These are phyloP conservation scores for Nannoperca obscura DNA, from an alignment of 2,797 vertebrate genomes.

Conservation along the genomic window DNA sequence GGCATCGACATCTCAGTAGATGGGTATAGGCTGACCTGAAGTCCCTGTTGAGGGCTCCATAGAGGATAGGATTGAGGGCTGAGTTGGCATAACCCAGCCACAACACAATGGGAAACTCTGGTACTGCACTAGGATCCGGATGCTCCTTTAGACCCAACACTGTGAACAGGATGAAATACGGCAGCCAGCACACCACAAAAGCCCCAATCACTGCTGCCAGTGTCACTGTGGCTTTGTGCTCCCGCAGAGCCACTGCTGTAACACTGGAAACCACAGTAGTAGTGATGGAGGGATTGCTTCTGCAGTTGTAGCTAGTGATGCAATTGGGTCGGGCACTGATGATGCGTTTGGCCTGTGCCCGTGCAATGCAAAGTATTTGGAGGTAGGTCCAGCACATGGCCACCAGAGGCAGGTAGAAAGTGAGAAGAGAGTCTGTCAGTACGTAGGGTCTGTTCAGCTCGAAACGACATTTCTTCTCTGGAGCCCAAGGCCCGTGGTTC, in stretches of 20 bases:
- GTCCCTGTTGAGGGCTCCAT: slow-evolving; percentile 93
- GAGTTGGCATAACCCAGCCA: slow-evolving; percentile 97
- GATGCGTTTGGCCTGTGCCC: slow-evolving; percentile 92
- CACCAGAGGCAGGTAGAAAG: slow-evolving; percentile 93
- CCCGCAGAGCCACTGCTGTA: slow-evolving; percentile 85
- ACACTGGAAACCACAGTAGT: slow-evolving; percentile 69
- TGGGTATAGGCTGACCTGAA: slow-evolving; percentile 91
- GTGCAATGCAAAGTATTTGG: slow-evolving; percentile 91
- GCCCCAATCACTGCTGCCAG: slow-evolving; percentile 92
- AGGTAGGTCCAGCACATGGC: slow-evolving; percentile 95
- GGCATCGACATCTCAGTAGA: slow-evolving; percentile 83
- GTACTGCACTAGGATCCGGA: slow-evolving; percentile 67
- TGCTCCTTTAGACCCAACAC: slow-evolving; percentile 88
- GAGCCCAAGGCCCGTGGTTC: slow-evolving; percentile 74
- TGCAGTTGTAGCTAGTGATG: slow-evolving; percentile 60
- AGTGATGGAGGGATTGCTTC: slow-evolving; percentile 47
- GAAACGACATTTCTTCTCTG: slow-evolving; percentile 82
- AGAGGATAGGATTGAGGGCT: slow-evolving; percentile 94
- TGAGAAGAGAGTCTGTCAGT: slow-evolving; percentile 89
- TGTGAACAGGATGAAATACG: slow-evolving; percentile 94
- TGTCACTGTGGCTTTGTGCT: slow-evolving; percentile 95
- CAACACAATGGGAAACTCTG: slow-evolving; percentile 86
- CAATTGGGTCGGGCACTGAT: slow-evolving; percentile 80
- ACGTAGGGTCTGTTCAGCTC: slow-evolving; percentile 90
- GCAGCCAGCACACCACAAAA: slow-evolving; percentile 94